These are phyloP conservation scores for Callithrix jacchus DNA, from an alignment of 2,113 vertebrate genomes.

Conservation along the genomic window DNA sequence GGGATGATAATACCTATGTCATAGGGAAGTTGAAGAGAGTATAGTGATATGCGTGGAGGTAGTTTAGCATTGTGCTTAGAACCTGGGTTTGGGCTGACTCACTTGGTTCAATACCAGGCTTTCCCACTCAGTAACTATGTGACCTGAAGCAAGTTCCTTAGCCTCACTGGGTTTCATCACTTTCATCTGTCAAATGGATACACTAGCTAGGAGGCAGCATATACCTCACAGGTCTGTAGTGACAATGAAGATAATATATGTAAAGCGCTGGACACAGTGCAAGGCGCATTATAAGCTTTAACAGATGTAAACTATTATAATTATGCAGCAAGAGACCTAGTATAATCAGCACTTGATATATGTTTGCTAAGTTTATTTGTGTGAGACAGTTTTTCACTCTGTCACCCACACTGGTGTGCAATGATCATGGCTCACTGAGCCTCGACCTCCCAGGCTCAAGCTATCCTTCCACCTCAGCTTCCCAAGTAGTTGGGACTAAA, in stretches of 20 bases:
- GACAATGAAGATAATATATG: not conserved
- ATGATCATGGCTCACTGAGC: no score
- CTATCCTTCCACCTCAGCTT: no score
- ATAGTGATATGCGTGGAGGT: not conserved
- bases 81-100: not conserved
- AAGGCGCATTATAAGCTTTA: not conserved
- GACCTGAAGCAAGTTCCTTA: constrained; percentile 7
- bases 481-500: no score
- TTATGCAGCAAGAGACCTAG: not conserved
- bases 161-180: not conserved
- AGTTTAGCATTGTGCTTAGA: not conserved
- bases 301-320: not conserved
- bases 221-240: not conserved
- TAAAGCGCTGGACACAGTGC: not conserved
- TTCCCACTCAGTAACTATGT: not conserved
- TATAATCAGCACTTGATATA: not conserved
- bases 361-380: not conserved
- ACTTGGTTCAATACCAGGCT: not conserved
- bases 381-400: no score
- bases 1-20: not conserved
- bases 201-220: not conserved
- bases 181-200: constrained; percentile 1
- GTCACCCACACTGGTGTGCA: no score
- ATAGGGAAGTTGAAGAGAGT: not conserved
- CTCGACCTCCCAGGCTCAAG: no score